phyloP scores from a whole-genome alignment of 2,888 invertebrate genomes.

The Hetaerina titia region DNA sequence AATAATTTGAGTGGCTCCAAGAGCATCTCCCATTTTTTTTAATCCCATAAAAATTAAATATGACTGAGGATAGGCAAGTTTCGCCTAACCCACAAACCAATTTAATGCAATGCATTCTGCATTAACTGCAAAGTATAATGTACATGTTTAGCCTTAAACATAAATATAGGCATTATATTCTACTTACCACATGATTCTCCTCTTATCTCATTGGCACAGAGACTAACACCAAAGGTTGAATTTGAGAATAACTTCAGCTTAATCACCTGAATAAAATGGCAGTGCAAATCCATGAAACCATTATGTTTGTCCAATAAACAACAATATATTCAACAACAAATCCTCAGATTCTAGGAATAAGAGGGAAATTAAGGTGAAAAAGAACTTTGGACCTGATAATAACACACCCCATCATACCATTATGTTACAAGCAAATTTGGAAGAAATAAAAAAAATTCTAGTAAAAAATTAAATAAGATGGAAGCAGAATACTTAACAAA shows the following conservation, averaged over 20 bases:
- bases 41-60: too few species aligned
- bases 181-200: slow-evolving; percentile 42
- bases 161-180: slow-evolving; percentile 2
- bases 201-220: slow-evolving; percentile 42
- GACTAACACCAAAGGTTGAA: slow-evolving; percentile 51
- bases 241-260: slow-evolving; percentile 65
- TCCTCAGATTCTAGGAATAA: background rate
- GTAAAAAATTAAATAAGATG: too few species aligned
- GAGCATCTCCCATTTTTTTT: too few species aligned
- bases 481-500: too few species aligned
- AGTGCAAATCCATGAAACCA: slow-evolving; percentile 71
- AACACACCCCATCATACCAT: background rate
- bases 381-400: background rate
- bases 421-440: background rate
- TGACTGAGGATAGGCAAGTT: too few species aligned
- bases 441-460: background rate
- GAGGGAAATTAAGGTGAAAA: background rate
- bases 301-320: slow-evolving; percentile 23
- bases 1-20: too few species aligned
- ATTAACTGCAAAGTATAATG: too few species aligned
- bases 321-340: background rate
- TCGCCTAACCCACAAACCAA: too few species aligned
- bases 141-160: background rate
- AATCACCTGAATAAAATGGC: slow-evolving; percentile 69
- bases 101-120: too few species aligned